phyloP scores from a whole-genome alignment of 2,888 invertebrate genomes.

The Colletes collaris region DNA sequence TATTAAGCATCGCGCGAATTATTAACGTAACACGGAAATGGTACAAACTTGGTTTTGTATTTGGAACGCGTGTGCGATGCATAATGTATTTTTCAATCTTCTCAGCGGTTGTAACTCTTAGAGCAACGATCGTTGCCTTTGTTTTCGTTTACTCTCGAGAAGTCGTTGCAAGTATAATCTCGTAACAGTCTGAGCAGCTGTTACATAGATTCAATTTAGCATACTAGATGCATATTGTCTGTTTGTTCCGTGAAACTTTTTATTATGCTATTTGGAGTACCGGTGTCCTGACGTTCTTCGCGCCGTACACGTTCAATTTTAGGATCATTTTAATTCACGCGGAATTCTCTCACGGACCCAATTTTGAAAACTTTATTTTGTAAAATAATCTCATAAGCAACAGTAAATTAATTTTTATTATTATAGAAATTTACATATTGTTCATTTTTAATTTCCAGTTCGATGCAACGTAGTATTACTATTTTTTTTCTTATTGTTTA shows the following conservation, averaged over 20 bases:
- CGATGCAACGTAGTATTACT: too few relatives aligned
- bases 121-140: conserved; percentile 11
- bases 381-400: too few relatives aligned
- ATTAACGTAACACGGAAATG: conserved; percentile 17
- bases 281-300: too few relatives aligned
- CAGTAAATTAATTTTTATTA: too few relatives aligned
- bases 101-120: conserved; percentile 24
- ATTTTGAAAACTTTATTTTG: too few relatives aligned
- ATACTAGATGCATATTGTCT: background rate
- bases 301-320: too few relatives aligned
- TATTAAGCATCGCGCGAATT: conserved; percentile 18
- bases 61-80: conserved; percentile 1
- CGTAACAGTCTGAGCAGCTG: conserved; percentile 16
- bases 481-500: too few relatives aligned
- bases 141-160: conserved; percentile 9
- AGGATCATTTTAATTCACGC: too few relatives aligned
- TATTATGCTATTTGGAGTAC: too few relatives aligned
- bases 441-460: too few relatives aligned
- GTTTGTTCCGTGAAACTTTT: background rate
- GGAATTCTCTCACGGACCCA: too few relatives aligned
- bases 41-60: conserved; percentile 4
- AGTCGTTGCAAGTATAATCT: conserved; percentile 13
- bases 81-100: conserved; percentile 45
- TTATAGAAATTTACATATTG: too few relatives aligned
- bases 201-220: conserved; percentile 13